Evolutionary conservation across 2,888 invertebrate genomes (phyloP), one percentile per base, ranked within the genome.

Genomic region (Stegana nigrithorax): DNA sequence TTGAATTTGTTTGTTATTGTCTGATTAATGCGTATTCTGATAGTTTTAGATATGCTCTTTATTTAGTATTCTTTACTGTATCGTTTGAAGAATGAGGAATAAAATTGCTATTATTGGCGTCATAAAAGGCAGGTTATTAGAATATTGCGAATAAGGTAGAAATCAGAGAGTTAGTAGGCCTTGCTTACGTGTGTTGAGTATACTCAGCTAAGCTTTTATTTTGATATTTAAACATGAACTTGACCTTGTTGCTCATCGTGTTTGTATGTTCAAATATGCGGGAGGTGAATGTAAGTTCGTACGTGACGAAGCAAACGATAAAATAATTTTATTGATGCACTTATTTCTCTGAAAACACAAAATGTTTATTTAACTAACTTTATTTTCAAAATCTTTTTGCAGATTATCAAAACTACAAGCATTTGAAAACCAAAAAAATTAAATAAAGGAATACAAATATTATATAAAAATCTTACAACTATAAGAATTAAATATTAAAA

Each of bases 161-260:
- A n/a, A n/a, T n/a, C n/a, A n/a, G n/a, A n/a, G n/a, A n/a, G n/a
- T n/a, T n/a, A n/a, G n/a, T n/a, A n/a, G n/a, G 61, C 50, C 63
- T 50, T 61, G n/a, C 62, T 55, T 63, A 23, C 23, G 4, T 25
- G 4, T 65, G 61, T 58, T 60, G 32, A 56, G 19, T 67, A 36
- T 36, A 10, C n/a, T 2, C 32, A 32, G 32, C 32, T 8, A 32
- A 32, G 32, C 23, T 23, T 45, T 1, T 10, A 59, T 50, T 32
- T 32, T 58, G 21, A 64, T 69, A 69, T 66, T 55, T 63, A 64
- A 71, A 69, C 69, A 71, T 80, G 80, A 80, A 76, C 80, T 76
- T 76, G 80, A 78, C 80, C 80, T 76, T 76, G 71, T 67, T 61
- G 59, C 57, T 62, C 57, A 63, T 60, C 45, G 47, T 47, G 45